Percentiles rank a stretch among this genome's conserved stretches.
phyloP scores from a whole-genome alignment of 2,797 vertebrate species.

The Enteromius unitaeniatus region DNA sequence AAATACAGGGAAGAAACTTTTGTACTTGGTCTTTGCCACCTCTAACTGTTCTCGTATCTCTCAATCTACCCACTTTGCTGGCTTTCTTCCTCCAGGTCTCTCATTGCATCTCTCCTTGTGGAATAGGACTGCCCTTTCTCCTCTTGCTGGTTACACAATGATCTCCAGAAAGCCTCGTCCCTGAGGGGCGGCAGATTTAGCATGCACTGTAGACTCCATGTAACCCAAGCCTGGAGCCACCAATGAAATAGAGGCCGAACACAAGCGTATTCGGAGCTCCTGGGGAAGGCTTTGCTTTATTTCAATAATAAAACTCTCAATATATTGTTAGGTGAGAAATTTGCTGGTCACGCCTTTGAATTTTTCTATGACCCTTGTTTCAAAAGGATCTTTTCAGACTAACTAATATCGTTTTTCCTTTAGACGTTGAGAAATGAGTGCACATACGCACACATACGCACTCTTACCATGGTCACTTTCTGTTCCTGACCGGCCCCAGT shows the following conservation, averaged over 20 bases:
- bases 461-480: conserved; percentile 97
- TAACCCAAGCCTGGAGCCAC: conserved; percentile 40
- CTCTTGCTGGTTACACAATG: conserved; percentile 66
- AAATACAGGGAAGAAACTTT: conserved; percentile 58
- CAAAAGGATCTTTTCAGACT: conserved; percentile 21
- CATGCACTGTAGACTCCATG: conserved; percentile 26
- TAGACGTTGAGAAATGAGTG: background rate
- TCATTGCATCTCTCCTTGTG: conserved; percentile 53
- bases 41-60: conserved; percentile 35
- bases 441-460: background rate
- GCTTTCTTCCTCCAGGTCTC: conserved; percentile 56
- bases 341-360: conserved; percentile 2
- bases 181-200: conserved; percentile 35
- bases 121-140: conserved; percentile 49
- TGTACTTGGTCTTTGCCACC: conserved; percentile 48
- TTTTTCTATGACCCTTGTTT: conserved; percentile 13
- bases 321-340: conserved; percentile 30
- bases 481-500: conserved; percentile 97
- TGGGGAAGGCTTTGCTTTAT: conserved; percentile 29
- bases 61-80: conserved; percentile 47
- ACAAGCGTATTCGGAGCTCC: background rate
- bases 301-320: conserved; percentile 1
- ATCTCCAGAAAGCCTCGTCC: conserved; percentile 34
- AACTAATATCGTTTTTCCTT: background rate
- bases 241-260: conserved; percentile 26